These are phyloP conservation scores for Embidobia sp. DNA, from an alignment of 2,888 invertebrate species.

Conservation along the genomic window DNA sequence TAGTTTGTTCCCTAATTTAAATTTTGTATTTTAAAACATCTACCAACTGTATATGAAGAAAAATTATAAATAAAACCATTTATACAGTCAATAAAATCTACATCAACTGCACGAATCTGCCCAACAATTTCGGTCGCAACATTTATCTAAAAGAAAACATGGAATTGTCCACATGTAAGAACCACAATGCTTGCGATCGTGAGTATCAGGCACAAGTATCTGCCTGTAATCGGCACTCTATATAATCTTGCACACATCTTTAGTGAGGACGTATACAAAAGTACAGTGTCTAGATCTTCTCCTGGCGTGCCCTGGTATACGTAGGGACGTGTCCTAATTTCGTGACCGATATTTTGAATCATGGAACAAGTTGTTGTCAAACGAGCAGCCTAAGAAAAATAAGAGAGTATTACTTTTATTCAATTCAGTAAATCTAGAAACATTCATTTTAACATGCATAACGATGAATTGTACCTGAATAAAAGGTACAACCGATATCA, in stretches of 20 bases:
- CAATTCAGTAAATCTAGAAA: too few relatives aligned
- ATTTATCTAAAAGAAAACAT: slow-evolving; percentile 82
- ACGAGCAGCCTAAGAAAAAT: slow-evolving; percentile 86
- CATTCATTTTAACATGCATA: too few relatives aligned
- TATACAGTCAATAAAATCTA: too few relatives aligned
- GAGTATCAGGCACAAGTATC: slow-evolving; percentile 86
- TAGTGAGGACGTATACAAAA: slow-evolving; percentile 89
- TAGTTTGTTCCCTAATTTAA: too few relatives aligned
- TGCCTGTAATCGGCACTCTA: slow-evolving; percentile 87
- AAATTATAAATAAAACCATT: too few relatives aligned
- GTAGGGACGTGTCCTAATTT: slow-evolving; percentile 89
- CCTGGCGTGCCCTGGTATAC: slow-evolving; percentile 90
- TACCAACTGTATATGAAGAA: too few relatives aligned
- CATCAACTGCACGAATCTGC: too few relatives aligned
- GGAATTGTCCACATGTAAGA: slow-evolving; percentile 88
- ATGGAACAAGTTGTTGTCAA: slow-evolving; percentile 88
- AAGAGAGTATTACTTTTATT: too few relatives aligned
- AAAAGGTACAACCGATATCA: slow-evolving; percentile 86
- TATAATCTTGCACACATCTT: slow-evolving; percentile 89
- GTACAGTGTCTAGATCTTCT: slow-evolving; percentile 88
- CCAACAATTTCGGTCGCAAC: neutral
- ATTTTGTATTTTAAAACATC: too few relatives aligned
- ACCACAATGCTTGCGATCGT: slow-evolving; percentile 84
- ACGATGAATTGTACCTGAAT: slow-evolving; percentile 84
- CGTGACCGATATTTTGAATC: slow-evolving; percentile 89